phyloP scores from a whole-genome alignment of 2,113 vertebrate genomes.

The Pagrus major region DNA sequence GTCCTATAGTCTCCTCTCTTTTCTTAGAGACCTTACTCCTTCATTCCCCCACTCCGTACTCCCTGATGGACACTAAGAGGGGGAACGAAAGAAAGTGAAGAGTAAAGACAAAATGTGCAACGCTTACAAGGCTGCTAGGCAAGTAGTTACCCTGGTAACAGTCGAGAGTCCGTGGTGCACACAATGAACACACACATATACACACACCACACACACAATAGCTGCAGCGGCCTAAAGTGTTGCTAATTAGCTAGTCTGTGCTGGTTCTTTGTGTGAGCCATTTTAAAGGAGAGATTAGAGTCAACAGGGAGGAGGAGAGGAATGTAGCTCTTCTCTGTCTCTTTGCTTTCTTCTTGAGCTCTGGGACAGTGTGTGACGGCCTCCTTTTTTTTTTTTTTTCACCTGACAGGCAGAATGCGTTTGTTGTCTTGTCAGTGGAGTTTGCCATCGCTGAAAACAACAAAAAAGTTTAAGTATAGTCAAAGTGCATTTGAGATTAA shows the following conservation, averaged over 20 bases:
- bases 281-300: constrained; percentile 87
- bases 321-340: constrained; percentile 75
- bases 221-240: constrained; percentile 85
- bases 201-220: constrained; percentile 79
- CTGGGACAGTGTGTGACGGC: constrained; percentile 30
- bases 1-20: constrained; percentile 19
- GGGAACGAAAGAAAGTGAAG: constrained; percentile 53
- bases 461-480: background rate
- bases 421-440: constrained; percentile 46
- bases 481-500: background rate
- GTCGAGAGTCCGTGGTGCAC: constrained; percentile 76
- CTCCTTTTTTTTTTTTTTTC: constrained; percentile 28
- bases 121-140: constrained; percentile 71
- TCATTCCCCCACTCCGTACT: constrained; percentile 34
- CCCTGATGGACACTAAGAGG: constrained; percentile 49
- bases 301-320: constrained; percentile 83
- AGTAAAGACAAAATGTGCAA: constrained; percentile 77
- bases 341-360: constrained; percentile 48
- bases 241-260: constrained; percentile 87
- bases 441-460: constrained; percentile 26
- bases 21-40: constrained; percentile 21
- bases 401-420: constrained; percentile 51
- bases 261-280: constrained; percentile 82
- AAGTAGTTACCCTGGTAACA: constrained; percentile 87
- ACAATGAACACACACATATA: constrained; percentile 69